phyloP scores from a whole-genome alignment of 2,888 invertebrate genomes.

The Scelioninae gen. 1 region DNA sequence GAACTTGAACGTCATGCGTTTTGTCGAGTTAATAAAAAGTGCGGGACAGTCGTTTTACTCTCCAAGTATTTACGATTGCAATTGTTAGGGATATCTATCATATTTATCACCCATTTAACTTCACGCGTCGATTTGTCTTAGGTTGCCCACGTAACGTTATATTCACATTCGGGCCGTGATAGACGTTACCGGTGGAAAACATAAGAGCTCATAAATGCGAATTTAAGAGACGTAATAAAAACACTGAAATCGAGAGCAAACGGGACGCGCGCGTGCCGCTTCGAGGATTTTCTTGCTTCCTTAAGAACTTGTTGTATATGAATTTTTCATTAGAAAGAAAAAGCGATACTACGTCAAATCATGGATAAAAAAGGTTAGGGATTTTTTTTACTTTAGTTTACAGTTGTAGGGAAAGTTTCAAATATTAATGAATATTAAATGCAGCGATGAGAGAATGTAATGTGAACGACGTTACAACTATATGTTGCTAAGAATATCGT shows the following conservation, averaged over 20 bases:
- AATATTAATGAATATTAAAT: no score
- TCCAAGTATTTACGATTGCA: slow-evolving; percentile 77
- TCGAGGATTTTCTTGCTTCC: slow-evolving; percentile 73
- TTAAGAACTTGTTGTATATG: slow-evolving; percentile 65
- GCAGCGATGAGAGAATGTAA: no score
- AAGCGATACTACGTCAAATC: slow-evolving; percentile 46
- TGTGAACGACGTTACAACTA: no score
- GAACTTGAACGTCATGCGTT: slow-evolving; percentile 74
- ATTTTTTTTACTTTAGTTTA: no score
- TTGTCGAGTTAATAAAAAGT: slow-evolving; percentile 73
- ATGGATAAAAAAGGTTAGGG: slow-evolving; percentile 38
- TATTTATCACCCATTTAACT: slow-evolving; percentile 80
- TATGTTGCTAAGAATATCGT: no score
- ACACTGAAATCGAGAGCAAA: slow-evolving; percentile 85
- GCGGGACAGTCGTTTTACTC: slow-evolving; percentile 65
- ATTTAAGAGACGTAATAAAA: slow-evolving; percentile 85
- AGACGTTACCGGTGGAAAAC: slow-evolving; percentile 78
- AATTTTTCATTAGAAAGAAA: slow-evolving; percentile 65
- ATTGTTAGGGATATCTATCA: slow-evolving; percentile 78
- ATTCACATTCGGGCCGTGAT: slow-evolving; percentile 73
- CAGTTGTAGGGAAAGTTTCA: no score
- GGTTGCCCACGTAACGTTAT: slow-evolving; percentile 74
- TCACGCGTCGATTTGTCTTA: slow-evolving; percentile 80
- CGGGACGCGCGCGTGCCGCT: slow-evolving; percentile 80
- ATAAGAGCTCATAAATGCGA: slow-evolving; percentile 85